Evolutionary conservation across 2,797 vertebrate genomes (phyloP), one percentile per base, ranked within the genome.

Genomic region (Xenentodon cancila): DNA sequence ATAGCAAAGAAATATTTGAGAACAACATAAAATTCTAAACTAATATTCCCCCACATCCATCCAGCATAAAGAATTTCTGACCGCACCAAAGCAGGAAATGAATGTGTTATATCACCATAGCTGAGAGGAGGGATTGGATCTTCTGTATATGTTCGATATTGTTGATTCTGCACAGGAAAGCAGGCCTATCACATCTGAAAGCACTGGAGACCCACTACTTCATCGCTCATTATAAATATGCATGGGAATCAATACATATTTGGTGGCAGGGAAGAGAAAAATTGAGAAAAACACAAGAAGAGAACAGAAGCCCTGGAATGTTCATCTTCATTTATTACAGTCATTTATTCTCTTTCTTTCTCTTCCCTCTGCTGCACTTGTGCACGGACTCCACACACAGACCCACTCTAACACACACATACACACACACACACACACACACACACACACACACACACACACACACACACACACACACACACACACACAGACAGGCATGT

Each of bases 211-310:
- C 80, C 77, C 59, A 71, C 50, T 64, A 68, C 68, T 80, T 84
- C 80, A 83, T 67, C 67, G 63, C 52, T 76, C 73, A 84, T 88
- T 88, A 85, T 90, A 91, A 92, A 92, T 92, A 91, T 92, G 85
- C 88, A 92, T 87, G 75, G 64, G 70, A 90, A 92, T 93, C 92
- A 88, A 91, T 92, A 90, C 34, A 85, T 83, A 85, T 88, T 88
- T 91, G 79, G 90, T 76, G 85, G 80, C 74, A 50, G 75, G 71
- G 72, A 73, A 79, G 65, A 80, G 76, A 80, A 83, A 74, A 73
- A 80, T 72, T 66, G 61, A 80, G 81, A 82, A 86, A 84, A 88
- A 84, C 67, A 77, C 64, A 64, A 54, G 77, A 85, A 71, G 61
- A 83, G 75, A 82, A 77, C 68, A 82, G 63, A 80, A 66, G 72